Percentiles rank a stretch among this genome's conserved stretches.
Conservation (phyloP, 2,113 vertebrate genomes). For the Syngnathoides biaculeatus region DNA sequence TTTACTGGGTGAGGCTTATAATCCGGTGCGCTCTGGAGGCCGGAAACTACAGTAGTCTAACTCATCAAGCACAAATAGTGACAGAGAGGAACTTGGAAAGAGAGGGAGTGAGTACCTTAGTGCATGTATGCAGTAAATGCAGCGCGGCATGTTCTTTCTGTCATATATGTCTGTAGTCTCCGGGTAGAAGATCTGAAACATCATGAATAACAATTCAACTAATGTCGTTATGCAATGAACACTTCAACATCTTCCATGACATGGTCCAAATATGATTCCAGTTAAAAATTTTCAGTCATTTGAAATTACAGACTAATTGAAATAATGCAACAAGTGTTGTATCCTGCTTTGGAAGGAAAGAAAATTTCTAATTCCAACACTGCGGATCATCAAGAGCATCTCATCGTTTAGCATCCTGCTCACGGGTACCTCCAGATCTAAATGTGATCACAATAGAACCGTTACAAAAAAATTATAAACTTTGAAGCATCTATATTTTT, state of each 20-base stretch:
- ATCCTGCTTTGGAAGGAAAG: too few relatives aligned
- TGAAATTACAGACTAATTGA: not conserved
- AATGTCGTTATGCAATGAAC: not conserved
- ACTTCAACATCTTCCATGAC: slow-evolving; percentile 22
- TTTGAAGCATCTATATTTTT: too few relatives aligned
- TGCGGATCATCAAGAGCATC: too few relatives aligned
- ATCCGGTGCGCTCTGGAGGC: too few relatives aligned
- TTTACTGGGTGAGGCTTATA: too few relatives aligned
- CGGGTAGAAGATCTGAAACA: slow-evolving; percentile 93
- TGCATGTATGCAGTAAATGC: slow-evolving; percentile 97
- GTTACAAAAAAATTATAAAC: too few relatives aligned
- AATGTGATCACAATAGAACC: too few relatives aligned
- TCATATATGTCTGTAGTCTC: slow-evolving; percentile 99
- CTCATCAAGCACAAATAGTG: not conserved
- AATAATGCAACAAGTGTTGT: not conserved
- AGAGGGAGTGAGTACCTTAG: slow-evolving; percentile 80
- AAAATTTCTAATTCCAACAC: too few relatives aligned
- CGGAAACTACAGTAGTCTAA: too few relatives aligned
- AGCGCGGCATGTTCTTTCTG: slow-evolving; percentile 97
- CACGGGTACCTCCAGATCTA: too few relatives aligned
- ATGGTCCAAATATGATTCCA: slow-evolving; percentile 12
- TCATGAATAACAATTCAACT: not conserved
- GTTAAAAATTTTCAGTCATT: not conserved
- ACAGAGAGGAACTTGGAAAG: not conserved
- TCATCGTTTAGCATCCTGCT: too few relatives aligned